Evolutionary conservation across 2,797 vertebrate genomes (phyloP).

Genomic region (Cossypha dichroa): DNA sequence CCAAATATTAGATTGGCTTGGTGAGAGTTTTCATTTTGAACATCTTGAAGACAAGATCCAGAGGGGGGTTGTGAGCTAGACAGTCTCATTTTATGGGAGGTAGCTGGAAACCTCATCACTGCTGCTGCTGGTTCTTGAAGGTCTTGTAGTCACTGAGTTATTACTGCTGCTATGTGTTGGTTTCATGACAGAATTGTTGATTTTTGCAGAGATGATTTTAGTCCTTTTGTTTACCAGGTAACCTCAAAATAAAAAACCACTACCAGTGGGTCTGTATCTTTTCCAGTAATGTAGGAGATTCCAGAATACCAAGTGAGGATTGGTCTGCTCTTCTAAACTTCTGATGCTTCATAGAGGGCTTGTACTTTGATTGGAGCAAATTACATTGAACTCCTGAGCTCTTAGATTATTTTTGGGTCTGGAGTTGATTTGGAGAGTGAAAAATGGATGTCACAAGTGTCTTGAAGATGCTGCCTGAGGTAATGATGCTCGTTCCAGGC

Average conservation of each 20-base stretch:
- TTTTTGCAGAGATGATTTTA: background rate
- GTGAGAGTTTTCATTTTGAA: background rate
- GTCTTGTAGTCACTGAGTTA: background rate
- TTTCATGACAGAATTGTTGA: background rate
- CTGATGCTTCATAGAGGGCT: background rate
- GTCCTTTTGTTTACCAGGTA: background rate
- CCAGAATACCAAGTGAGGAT: background rate
- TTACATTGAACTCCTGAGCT: background rate
- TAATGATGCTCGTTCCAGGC: rapidly evolving
- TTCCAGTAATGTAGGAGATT: background rate
- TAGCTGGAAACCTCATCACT: background rate
- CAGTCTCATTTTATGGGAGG: background rate
- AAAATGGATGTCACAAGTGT: background rate
- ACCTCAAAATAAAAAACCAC: background rate
- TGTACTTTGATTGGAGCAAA: background rate
- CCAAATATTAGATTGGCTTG: background rate
- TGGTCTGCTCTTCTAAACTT: background rate
- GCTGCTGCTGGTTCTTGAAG: background rate
- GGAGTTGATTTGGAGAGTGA: background rate
- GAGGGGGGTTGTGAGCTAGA: background rate
- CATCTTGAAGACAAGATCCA: background rate
- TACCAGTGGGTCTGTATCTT: background rate
- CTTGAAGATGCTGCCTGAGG: background rate
- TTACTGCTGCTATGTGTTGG: background rate
- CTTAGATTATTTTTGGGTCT: background rate